phyloP scores from a whole-genome alignment of 2,113 vertebrate genomes.

The Pseudorectes ferrugineus region DNA sequence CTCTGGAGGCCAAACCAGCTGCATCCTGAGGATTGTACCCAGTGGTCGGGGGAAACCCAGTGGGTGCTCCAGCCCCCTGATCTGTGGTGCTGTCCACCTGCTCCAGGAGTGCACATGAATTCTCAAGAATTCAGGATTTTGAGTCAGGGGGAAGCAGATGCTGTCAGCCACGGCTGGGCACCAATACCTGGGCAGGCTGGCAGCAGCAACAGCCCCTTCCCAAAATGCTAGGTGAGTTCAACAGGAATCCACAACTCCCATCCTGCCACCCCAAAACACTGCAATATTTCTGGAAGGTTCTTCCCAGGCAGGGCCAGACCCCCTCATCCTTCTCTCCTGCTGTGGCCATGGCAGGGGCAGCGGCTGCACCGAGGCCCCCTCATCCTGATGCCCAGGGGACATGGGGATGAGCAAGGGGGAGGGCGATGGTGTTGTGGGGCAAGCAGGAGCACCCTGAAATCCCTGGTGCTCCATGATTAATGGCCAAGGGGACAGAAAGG shows the following conservation, averaged over 20 bases:
- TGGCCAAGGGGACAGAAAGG: not conserved
- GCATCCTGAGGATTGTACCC: not conserved
- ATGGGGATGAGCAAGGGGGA: no score
- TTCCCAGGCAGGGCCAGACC: not conserved
- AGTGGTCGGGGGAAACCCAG: accelerated
- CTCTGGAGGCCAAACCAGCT: not conserved
- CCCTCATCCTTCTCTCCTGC: not conserved
- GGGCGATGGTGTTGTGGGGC: accelerated
- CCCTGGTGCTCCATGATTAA: not conserved
- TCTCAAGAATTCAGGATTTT: not conserved
- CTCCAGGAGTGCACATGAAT: accelerated
- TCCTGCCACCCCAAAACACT: not conserved
- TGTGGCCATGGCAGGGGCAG: accelerated
- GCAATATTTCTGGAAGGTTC: not conserved
- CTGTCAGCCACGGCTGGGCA: not conserved
- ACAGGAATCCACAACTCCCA: not conserved
- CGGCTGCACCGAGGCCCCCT: accelerated
- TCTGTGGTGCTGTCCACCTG: accelerated
- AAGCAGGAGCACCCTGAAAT: not conserved
- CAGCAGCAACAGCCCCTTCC: not conserved
- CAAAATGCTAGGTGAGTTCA: not conserved
- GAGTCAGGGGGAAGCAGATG: not conserved
- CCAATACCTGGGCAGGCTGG: not conserved
- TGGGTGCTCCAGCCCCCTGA: not conserved
- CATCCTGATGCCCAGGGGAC: not conserved